Conservation (phyloP, 2,797 vertebrate genomes). For the Parauchenoglanis punctatus region DNA sequence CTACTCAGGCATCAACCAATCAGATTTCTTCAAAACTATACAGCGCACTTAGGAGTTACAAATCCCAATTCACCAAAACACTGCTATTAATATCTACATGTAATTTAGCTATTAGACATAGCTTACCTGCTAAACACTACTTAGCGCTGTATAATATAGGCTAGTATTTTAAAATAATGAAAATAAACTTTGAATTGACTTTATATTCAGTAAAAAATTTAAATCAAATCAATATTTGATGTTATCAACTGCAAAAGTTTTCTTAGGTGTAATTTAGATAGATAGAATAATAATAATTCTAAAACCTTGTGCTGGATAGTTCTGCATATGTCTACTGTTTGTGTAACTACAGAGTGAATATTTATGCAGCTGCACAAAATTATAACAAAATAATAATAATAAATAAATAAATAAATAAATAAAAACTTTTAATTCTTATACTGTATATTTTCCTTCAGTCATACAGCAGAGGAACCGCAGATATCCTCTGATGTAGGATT, state of each 20-base stretch:
- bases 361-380: not conserved
- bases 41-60: not conserved
- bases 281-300: too few relatives aligned
- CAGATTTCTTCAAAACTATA: slow-evolving; percentile 1
- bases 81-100: not conserved
- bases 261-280: not conserved
- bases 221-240: not conserved
- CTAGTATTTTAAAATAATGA: too few relatives aligned
- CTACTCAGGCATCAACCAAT: slow-evolving; percentile 43
- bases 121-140: not conserved
- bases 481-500: not conserved
- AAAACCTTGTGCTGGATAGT: not conserved
- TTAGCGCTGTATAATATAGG: not conserved
- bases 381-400: not conserved
- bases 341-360: not conserved
- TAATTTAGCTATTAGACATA: not conserved
- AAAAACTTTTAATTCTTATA: not conserved
- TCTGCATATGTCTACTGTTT: not conserved
- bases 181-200: too few relatives aligned
- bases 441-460: not conserved
- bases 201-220: not conserved
- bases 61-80: not conserved
- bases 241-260: not conserved
- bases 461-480: not conserved
- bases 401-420: too few relatives aligned